Evolutionary conservation across 2,888 invertebrate species (phyloP).

Genomic region (Zootermopsis nevadensis): DNA sequence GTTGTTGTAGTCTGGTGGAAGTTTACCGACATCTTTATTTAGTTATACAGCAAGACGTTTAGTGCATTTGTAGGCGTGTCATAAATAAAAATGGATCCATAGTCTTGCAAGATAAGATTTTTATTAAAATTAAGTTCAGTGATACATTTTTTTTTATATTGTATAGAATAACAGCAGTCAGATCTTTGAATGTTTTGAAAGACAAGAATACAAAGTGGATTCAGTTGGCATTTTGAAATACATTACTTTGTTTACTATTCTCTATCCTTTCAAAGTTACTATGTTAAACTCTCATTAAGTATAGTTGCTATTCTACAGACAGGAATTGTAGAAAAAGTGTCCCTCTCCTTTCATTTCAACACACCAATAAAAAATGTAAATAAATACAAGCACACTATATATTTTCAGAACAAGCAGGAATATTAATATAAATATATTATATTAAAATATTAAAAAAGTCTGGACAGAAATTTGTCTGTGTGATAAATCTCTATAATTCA

Average conservation of each 20-base stretch:
- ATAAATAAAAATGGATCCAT: neutral
- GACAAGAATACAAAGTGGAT: slow-evolving; percentile 29
- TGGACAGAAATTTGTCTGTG: neutral
- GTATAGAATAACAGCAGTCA: slow-evolving; percentile 47
- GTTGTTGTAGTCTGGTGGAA: too few species aligned
- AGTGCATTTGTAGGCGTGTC: too few species aligned
- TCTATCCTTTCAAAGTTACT: slow-evolving; percentile 16
- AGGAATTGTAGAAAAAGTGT: slow-evolving; percentile 48
- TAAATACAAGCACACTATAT: slow-evolving; percentile 42
- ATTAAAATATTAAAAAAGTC: slow-evolving; percentile 34
- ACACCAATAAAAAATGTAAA: slow-evolving; percentile 26
- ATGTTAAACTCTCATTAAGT: slow-evolving; percentile 13
- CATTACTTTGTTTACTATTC: neutral
- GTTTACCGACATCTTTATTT: too few species aligned
- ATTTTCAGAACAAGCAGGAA: slow-evolving; percentile 28
- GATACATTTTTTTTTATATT: slow-evolving; percentile 48
- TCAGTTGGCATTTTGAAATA: slow-evolving; percentile 31
- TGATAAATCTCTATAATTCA: neutral
- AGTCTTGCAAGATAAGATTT: slow-evolving; percentile 43
- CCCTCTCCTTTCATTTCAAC: slow-evolving; percentile 28
- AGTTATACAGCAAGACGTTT: too few species aligned
- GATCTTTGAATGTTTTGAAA: slow-evolving; percentile 34
- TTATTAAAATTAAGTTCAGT: slow-evolving; percentile 50
- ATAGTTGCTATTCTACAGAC: slow-evolving; percentile 14
- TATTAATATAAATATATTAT: slow-evolving; percentile 28